Evolutionary conservation across 2,797 vertebrate genomes (phyloP).

Genomic region (Pipistrellus pygmaeus): DNA sequence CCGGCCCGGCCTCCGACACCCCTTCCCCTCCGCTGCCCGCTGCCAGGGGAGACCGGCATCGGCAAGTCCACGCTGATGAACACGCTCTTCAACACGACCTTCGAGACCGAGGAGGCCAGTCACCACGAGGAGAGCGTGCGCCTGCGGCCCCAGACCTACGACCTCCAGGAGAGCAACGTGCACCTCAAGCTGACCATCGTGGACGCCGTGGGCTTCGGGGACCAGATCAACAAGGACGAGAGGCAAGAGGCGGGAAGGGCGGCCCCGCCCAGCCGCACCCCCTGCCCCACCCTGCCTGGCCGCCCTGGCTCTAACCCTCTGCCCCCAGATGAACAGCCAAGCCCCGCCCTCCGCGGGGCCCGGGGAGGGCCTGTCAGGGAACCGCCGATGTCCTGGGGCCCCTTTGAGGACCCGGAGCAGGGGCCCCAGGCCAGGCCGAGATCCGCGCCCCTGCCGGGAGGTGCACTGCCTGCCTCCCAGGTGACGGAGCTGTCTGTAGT

Average conservation of each 20-base stretch:
- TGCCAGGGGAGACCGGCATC: conserved; percentile 96
- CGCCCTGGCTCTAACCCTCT: background rate
- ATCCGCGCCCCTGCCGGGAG: rapidly evolving
- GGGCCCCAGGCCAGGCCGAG: background rate
- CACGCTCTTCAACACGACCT: conserved; percentile 98
- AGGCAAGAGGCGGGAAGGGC: conserved; percentile 90
- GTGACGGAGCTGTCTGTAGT: conserved; percentile 90
- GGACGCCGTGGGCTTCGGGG: conserved; percentile 97
- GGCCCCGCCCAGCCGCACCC: background rate
- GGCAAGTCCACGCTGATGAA: conserved; percentile 99
- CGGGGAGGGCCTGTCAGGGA: background rate
- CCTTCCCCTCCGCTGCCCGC: no score
- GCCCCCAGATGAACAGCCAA: background rate
- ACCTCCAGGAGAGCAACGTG: conserved; percentile 97
- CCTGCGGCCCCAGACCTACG: conserved; percentile 95
- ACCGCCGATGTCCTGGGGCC: background rate
- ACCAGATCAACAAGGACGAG: conserved; percentile 99
- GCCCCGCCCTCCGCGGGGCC: background rate
- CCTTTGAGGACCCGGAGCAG: background rate
- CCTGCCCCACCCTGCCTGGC: rapidly evolving
- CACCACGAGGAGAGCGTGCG: conserved; percentile 96
- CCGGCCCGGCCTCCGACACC: background rate
- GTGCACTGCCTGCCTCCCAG: conserved; percentile 27
- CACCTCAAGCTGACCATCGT: conserved; percentile 98
- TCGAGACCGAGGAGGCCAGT: conserved; percentile 97